Evolutionary conservation across 2,888 invertebrate genomes (phyloP), one percentile per base, ranked within the genome.

Genomic region (Leucophenga maculata): DNA sequence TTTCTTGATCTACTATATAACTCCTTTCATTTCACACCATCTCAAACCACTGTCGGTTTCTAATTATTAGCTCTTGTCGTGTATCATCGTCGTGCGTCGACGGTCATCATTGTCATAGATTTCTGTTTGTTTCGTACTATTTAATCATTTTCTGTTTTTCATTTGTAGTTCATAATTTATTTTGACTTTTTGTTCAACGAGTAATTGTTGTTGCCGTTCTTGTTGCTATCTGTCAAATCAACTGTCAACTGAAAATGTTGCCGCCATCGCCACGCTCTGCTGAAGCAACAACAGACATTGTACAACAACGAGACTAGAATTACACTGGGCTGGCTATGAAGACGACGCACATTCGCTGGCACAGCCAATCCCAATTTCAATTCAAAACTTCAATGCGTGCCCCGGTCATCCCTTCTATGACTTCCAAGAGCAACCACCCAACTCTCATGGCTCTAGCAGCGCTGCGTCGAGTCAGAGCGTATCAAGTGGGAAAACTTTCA

Each of bases 201-300:
- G 26, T 57, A 18, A 14, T 57, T 31, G 31, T 57, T 57, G 50
- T 57, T 8, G 18, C 1, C 18, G 11, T 48, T 83, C 82, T 78
- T 77, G 72, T 80, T 85, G 77, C 74, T 85, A 84, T 84, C 84
- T 83, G 85, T 84, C 85, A 84, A 82, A 83, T 84, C 85, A 85
- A 80, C 85, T 83, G 85, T 84, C 85, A 84, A 80, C 79, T 77
- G 74, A 78, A 73, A 77, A 74, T 75, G 75, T 74, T 57, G 70
- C 52, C 39, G 65, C 46, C 69, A 50, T 16, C 55, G 55, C 16
- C 59, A 57, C 65, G 68, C 68, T 64, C 60, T 18, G 67, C 48
- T 57, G 67, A 39, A 54, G 57, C 68, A 64, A 22, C 54, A 18
- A 67, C 65, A 54, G 8, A n/a, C 14, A 16, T 26, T 20, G 26